These are phyloP conservation scores for Thyatira batis DNA, from an alignment of 2,888 invertebrate genomes.

Conservation along the genomic window DNA sequence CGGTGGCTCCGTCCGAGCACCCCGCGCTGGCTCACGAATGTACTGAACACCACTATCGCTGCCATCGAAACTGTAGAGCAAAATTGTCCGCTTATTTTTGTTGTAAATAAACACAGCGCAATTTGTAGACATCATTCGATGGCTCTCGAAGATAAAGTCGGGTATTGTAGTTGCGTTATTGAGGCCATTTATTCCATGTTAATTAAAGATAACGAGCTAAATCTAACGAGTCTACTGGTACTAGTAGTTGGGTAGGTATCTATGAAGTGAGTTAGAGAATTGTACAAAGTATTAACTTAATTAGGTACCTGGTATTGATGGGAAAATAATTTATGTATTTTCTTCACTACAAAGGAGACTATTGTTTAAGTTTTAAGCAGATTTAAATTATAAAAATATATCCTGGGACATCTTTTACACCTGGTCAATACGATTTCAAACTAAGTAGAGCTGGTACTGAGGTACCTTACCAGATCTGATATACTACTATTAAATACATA, in stretches of 20 bases:
- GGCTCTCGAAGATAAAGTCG: constrained; percentile 55
- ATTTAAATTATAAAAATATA: too few relatives aligned
- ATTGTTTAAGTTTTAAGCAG: too few relatives aligned
- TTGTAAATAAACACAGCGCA: constrained; percentile 62
- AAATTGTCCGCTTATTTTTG: constrained; percentile 61
- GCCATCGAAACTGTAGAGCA: constrained; percentile 41
- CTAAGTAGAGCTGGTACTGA: too few relatives aligned
- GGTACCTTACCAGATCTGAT: too few relatives aligned
- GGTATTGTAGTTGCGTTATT: constrained; percentile 60
- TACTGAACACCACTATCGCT: constrained; percentile 28
- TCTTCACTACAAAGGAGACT: too few relatives aligned
- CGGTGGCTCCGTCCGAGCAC: neutral
- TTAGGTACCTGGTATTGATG: too few relatives aligned
- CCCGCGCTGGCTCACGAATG: constrained; percentile 8
- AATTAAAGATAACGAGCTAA: constrained; percentile 65
- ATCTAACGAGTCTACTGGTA: constrained; percentile 31
- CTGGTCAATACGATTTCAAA: too few relatives aligned
- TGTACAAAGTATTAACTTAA: neutral
- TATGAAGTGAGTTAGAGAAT: constrained; percentile 9
- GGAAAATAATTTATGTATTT: too few relatives aligned
- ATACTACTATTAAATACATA: too few relatives aligned
- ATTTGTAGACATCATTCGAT: constrained; percentile 67
- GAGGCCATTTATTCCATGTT: constrained; percentile 62
- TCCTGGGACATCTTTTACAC: too few relatives aligned
- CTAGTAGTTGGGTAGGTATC: constrained; percentile 18